Conservation (phyloP, 1,140 invertebrate species). For the Drosophila pallidifrons region DNA sequence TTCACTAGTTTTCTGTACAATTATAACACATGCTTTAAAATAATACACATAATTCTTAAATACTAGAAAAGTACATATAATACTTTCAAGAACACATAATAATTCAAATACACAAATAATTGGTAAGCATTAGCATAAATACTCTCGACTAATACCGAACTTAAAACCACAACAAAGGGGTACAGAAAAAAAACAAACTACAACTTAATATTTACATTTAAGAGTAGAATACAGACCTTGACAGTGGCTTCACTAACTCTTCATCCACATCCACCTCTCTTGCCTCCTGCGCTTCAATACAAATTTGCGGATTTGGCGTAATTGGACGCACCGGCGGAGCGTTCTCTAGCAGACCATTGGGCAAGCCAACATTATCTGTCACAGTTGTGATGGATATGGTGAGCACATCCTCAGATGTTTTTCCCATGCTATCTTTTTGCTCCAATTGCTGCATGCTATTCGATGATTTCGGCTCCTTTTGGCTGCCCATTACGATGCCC, state of each 20-base stretch:
- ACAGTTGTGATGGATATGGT: slow-evolving; percentile 86
- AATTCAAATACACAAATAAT: slow-evolving; percentile 25
- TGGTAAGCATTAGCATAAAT: slow-evolving; percentile 33
- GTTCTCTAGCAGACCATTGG: slow-evolving; percentile 83
- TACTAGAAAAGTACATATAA: slow-evolving; percentile 37
- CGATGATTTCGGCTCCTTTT: slow-evolving; percentile 56
- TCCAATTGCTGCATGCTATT: slow-evolving; percentile 69
- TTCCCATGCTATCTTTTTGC: slow-evolving; percentile 84
- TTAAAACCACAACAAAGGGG: slow-evolving; percentile 41
- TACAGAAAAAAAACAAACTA: slow-evolving; percentile 29
- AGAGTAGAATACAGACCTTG: slow-evolving; percentile 83
- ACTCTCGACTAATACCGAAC: slow-evolving; percentile 57
- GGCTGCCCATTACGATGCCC: slow-evolving; percentile 88
- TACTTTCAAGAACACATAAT: slow-evolving; percentile 19
- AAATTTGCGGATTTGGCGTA: slow-evolving; percentile 89
- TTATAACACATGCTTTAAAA: slow-evolving; percentile 58
- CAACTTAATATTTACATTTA: slow-evolving; percentile 35
- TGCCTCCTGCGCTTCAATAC: slow-evolving; percentile 66
- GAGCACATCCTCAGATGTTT: slow-evolving; percentile 84
- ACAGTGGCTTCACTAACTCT: slow-evolving; percentile 31
- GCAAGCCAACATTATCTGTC: slow-evolving; percentile 87
- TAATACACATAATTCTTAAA: slow-evolving; percentile 33
- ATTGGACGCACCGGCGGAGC: slow-evolving; percentile 73
- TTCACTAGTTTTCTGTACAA: slow-evolving; percentile 52
- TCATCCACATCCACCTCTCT: slow-evolving; percentile 40